Base-by-base conservation (phyloP, 2,113 vertebrate genomes). In the Aspiorhynchus laticeps region DNA sequence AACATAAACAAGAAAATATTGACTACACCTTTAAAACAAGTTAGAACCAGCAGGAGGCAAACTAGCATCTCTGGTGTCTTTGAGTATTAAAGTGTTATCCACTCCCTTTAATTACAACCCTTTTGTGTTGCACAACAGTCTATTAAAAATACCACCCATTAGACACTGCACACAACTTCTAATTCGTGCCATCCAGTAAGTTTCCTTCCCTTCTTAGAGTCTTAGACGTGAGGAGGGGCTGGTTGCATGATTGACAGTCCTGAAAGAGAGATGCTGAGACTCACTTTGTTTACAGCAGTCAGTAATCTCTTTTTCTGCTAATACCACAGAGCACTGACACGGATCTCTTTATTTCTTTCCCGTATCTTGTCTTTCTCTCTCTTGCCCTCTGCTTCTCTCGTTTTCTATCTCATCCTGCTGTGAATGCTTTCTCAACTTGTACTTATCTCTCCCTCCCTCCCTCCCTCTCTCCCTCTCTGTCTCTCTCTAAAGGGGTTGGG, bases 381-480 rank as follows among this genome's bases (percentile, higher is more conserved):
- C 46, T 86, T 56, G 83, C 67, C n/a, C 67, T 80, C 41, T 89
- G 41, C 84, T 79, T 77, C 48, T 63, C 85, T 76, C 69, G 26
- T 75, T 80, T 51, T 71, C 73, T 73, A 81, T 84, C 86, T 73
- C 79, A n/a, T 19, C 77, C 71, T 74, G 85, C 79, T 65, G 75
- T 75, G 81, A 85, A 76, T 75, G 75, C 82, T 51, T 79, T 46
- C 56, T 88, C 77, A 76, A 81, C 63, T 83, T 83, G 46, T 33
- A 69, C 63, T 83, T 71, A 83, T 67, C 61, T 51, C 61, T 71
- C 28, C 63, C 53, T 80, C 56, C 56, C 82, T n/a, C 63, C 21
- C 84, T 89, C 91, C 43, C 74, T 86, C 63, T 48, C 88, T 87
- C 89, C 71, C 63, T 71, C 51, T 65, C 87, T 26, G 67, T 67